phyloP scores from a whole-genome alignment of 2,797 vertebrate species.

The Apodemus agrarius region DNA sequence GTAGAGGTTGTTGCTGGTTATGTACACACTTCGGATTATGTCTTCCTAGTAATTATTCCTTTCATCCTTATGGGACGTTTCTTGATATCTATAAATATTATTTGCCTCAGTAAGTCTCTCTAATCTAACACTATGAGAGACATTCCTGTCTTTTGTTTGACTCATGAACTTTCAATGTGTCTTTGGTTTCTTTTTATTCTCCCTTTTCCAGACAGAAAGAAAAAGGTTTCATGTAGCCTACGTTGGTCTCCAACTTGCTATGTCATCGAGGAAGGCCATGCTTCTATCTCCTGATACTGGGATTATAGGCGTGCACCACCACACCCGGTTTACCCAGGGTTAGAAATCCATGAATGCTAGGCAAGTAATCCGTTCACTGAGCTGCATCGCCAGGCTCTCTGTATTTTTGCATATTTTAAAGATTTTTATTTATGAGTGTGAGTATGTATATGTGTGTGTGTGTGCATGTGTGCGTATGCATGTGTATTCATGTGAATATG shows the following conservation, averaged over 20 bases:
- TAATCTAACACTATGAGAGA: background rate
- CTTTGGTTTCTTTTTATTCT: background rate
- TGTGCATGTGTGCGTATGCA: too few species aligned
- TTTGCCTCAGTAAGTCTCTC: background rate
- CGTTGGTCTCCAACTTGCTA: background rate
- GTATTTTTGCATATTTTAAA: background rate
- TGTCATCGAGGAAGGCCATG: background rate
- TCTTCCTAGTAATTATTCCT: background rate
- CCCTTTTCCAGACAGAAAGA: too few species aligned
- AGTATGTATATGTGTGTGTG: background rate
- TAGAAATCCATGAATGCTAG: background rate
- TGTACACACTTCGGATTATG: background rate
- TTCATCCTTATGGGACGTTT: background rate
- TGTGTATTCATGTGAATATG: background rate
- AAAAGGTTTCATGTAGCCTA: background rate
- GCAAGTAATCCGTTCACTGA: background rate
- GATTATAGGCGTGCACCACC: background rate
- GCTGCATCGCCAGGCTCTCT: background rate
- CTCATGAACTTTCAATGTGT: background rate
- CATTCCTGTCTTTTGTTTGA: background rate
- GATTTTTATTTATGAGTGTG: background rate
- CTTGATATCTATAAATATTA: background rate
- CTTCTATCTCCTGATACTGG: background rate
- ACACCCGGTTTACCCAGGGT: background rate
- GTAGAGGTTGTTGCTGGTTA: background rate